Evolutionary conservation across 2,113 vertebrate species (phyloP).

Genomic region (Colius striatus): DNA sequence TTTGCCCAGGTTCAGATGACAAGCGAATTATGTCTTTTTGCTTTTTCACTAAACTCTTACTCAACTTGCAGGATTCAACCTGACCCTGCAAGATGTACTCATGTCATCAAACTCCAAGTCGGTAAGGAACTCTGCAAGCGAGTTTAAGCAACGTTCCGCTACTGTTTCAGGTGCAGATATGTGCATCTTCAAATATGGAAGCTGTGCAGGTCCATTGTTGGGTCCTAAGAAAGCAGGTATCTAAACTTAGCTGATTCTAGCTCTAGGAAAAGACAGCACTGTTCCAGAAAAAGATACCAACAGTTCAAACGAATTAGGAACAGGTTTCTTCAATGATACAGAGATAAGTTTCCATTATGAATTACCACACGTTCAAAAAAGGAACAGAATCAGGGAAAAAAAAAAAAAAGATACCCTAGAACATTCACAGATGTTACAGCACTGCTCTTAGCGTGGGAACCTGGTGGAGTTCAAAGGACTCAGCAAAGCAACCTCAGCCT

Average conservation of each 20-base stretch:
- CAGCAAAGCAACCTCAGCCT: not conserved
- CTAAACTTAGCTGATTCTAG: not conserved
- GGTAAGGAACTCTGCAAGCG: not conserved
- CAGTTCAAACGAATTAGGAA: not conserved
- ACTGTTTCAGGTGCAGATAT: not conserved
- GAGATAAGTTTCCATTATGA: not conserved
- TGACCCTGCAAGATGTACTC: not conserved
- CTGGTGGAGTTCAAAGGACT: not conserved
- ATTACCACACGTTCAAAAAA: not conserved
- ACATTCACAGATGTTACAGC: slow-evolving; percentile 1
- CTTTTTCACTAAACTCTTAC: not conserved
- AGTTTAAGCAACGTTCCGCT: not conserved
- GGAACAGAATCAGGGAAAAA: not conserved
- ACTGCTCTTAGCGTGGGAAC: not conserved
- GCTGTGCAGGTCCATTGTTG: not conserved
- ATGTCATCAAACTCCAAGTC: not conserved
- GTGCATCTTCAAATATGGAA: not conserved
- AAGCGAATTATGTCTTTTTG: not conserved
- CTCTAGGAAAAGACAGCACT: not conserved
- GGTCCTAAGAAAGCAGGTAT: not conserved
- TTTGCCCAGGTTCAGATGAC: not conserved
- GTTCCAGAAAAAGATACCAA: not conserved
- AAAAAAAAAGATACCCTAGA: not conserved
- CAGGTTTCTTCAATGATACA: not conserved
- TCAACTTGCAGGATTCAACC: not conserved